Evolutionary conservation across 2,888 invertebrate species (phyloP).

Genomic region (Drosophila sordidula): DNA sequence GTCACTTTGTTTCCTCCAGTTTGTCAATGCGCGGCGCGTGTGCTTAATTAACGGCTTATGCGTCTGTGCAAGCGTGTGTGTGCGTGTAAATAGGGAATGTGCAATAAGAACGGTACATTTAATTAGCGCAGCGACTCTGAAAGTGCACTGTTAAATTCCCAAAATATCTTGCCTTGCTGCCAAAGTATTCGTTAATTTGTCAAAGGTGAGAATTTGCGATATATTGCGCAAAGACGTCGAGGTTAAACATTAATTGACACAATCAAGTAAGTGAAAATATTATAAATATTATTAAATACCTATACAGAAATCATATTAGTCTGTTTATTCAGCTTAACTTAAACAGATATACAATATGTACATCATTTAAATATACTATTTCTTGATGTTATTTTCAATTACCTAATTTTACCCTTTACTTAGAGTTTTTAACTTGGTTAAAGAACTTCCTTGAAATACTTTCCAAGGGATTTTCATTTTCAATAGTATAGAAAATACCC

Average conservation of each 20-base stretch:
- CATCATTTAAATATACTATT: too few relatives aligned
- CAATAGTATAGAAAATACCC: too few relatives aligned
- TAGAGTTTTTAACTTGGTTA: neutral
- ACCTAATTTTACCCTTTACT: too few relatives aligned
- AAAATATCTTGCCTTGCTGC: slow-evolving; percentile 10
- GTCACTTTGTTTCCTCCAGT: slow-evolving; percentile 13
- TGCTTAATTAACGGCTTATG: slow-evolving; percentile 50
- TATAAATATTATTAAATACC: neutral
- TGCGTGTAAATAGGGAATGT: slow-evolving; percentile 9
- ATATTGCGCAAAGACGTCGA: neutral
- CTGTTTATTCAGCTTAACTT: too few relatives aligned
- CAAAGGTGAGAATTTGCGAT: neutral
- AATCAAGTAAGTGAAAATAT: slow-evolving; percentile 29
- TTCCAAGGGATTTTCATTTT: neutral
- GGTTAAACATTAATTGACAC: neutral
- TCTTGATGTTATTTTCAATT: too few relatives aligned
- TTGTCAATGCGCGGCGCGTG: slow-evolving; percentile 56
- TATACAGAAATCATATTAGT: too few relatives aligned
- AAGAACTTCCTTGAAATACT: neutral
- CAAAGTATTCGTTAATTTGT: slow-evolving; percentile 21
- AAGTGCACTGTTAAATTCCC: neutral
- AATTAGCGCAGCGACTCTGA: slow-evolving; percentile 15
- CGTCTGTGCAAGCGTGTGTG: neutral
- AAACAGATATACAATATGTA: too few relatives aligned
- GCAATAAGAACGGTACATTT: slow-evolving; percentile 31